Evolutionary conservation across 1,140 invertebrate genomes (phyloP).

Genomic region (Thalassaphorura encarpata): DNA sequence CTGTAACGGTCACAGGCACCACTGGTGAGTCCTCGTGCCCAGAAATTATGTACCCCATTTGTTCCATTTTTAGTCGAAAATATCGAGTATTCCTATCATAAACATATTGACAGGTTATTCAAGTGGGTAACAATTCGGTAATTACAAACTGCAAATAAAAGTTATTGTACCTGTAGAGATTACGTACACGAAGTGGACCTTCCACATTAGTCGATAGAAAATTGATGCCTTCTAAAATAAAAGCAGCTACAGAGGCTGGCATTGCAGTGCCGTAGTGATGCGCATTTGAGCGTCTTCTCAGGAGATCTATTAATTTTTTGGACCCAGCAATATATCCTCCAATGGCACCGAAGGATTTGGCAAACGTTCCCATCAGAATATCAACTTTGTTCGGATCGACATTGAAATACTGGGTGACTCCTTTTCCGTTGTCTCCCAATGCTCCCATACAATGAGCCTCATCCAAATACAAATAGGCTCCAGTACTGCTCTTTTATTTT

Average conservation of each 20-base stretch:
- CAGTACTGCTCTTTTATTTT: constrained; percentile 90
- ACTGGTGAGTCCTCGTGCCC: constrained; percentile 7
- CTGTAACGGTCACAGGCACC: neutral
- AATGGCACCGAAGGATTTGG: constrained; percentile 46
- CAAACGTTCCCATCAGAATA: constrained; percentile 48
- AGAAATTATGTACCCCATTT: constrained; percentile 7
- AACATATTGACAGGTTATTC: no score
- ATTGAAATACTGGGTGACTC: constrained; percentile 54
- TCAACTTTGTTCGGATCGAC: constrained; percentile 44
- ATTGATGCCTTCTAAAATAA: constrained; percentile 7
- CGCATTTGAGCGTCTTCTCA: constrained; percentile 72
- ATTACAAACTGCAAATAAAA: no score
- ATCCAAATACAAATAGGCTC: constrained; percentile 40
- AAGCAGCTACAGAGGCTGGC: constrained; percentile 81
- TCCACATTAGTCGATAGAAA: neutral
- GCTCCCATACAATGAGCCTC: constrained; percentile 88
- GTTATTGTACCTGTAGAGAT: neutral
- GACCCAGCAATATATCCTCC: constrained; percentile 48
- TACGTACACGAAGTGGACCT: neutral
- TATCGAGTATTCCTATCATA: constrained; percentile 12
- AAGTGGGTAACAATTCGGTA: no score
- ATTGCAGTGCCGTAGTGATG: constrained; percentile 76
- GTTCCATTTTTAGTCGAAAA: constrained; percentile 3
- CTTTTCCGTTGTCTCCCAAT: constrained; percentile 73
- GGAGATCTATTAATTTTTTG: constrained; percentile 67